Evolutionary conservation across 2,113 vertebrate species (phyloP).

Genomic region (Protobothrops mucrosquamatus): DNA sequence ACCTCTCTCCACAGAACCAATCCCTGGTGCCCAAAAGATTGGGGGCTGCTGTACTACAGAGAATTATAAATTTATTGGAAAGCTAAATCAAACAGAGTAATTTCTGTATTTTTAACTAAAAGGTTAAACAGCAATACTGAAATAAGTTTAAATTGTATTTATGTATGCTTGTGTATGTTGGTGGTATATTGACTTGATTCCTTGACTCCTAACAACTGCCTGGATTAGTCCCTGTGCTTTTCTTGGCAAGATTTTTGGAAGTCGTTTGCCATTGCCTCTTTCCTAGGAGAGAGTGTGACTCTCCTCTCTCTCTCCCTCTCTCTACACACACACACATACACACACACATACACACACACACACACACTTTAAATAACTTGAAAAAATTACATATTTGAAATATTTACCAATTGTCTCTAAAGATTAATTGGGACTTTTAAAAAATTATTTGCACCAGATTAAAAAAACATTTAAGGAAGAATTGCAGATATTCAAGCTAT

Average conservation of each 20-base stretch:
- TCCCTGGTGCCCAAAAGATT: no score
- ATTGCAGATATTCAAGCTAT: not conserved
- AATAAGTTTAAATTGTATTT: slow-evolving; percentile 11
- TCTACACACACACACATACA: no score
- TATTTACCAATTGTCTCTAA: not conserved
- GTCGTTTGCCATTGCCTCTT: no score
- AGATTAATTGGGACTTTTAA: slow-evolving; percentile 1
- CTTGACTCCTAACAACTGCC: no score
- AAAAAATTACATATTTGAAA: not conserved
- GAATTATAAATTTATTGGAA: not conserved
- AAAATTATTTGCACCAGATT: not conserved
- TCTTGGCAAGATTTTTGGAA: no score
- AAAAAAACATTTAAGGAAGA: not conserved
- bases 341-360: no score
- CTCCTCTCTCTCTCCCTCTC: no score
- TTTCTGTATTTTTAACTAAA: not conserved
- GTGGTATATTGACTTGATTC: no score
- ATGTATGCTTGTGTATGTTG: no score
- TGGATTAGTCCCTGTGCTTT: no score
- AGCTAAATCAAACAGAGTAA: not conserved
- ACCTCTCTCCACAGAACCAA: no score
- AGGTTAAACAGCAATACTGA: slow-evolving; percentile 17
- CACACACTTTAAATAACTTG: not conserved
- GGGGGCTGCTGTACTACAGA: not conserved
- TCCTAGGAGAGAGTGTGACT: no score